Percentiles rank a stretch among this genome's conserved stretches.
Evolutionary conservation across 2,113 vertebrate species (phyloP).

Genomic region (Haplochromis vanheusdeni): DNA sequence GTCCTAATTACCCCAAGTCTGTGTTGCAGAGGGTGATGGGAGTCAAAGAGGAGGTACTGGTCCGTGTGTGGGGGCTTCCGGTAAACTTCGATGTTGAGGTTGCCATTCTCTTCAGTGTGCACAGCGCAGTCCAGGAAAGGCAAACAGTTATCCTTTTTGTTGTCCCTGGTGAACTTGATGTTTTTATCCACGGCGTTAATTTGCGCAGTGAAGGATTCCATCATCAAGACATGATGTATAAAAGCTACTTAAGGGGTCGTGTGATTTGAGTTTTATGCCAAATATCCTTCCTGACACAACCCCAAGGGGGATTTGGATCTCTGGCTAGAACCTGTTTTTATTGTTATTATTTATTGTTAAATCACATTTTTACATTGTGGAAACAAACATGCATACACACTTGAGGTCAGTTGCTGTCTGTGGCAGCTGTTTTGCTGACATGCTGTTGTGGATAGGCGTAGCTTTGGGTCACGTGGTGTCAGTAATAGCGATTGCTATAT

Average conservation of each 20-base stretch:
- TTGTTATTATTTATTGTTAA: not conserved
- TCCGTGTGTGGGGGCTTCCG: not conserved
- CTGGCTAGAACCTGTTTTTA: not conserved
- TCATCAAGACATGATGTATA: not conserved
- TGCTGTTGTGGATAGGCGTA: too few relatives aligned
- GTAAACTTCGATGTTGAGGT: not conserved
- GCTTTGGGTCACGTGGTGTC: too few relatives aligned
- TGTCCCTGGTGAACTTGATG: not conserved
- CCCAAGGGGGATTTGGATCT: not conserved
- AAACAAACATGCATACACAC: not conserved
- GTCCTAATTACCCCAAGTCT: not conserved
- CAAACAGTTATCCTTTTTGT: not conserved
- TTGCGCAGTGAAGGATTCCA: fast-evolving
- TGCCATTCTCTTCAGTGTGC: fast-evolving
- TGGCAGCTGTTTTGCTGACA: not conserved
- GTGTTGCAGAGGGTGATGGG: not conserved
- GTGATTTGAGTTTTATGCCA: not conserved
- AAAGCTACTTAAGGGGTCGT: not conserved
- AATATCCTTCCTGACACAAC: not conserved
- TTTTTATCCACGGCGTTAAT: not conserved
- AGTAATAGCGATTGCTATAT: too few relatives aligned
- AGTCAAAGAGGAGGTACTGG: not conserved
- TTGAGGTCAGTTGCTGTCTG: not conserved
- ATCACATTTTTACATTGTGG: not conserved
- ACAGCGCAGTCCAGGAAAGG: not conserved